Evolutionary conservation across 2,797 vertebrate species (phyloP), one percentile per base, ranked within the genome.

Genomic region (Sebastes miniatus): DNA sequence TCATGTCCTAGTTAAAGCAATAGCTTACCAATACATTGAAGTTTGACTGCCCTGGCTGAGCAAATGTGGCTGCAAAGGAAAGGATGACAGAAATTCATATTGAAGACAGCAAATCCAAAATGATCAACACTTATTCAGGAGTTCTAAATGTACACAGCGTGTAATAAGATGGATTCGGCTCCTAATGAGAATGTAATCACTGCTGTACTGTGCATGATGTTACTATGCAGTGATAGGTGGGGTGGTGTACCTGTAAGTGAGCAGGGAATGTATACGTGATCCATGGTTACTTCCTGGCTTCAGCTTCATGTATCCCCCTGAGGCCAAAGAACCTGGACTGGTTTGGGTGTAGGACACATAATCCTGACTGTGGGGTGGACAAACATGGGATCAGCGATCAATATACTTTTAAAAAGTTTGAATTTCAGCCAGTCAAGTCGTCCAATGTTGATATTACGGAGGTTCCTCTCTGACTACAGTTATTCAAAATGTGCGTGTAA

Each of bases 1-100:
- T 73, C 22, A 29, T 29, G 25, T 65, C 10, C 1, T 4, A 24
- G 11, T 22, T n/a, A 39, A 59, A 58, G 8, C 6, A 68, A 84
- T 43, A 32, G 27, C 95, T 96, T 91, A 98, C 98, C 89, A 73
- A 97, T 94, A 75, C 98, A 99, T 1, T 83, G 89, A n/a, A 98
- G 91, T 3, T 92, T 92, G 78, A 99, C 95, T 50, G 93, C 63
- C 22, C 39, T 69, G 6, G 89, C 87, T 0, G 81, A 57, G 84
- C 98, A 99, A 10, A 0, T 59, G 3, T 80, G 22, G 54, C 97
- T 99, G 86, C 6, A 91, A 93, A 70, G 68, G 31, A 83, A 74
- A 50, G 16, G 8, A 57, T 7, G 32, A 70, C 3, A 81, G 34
- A 64, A 47, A 69, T 1, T 5, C 2, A 43, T 39, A n/a, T 31